Evolutionary conservation across 2,888 invertebrate genomes (phyloP).

Genomic region (Eupithecia subfuscata): DNA sequence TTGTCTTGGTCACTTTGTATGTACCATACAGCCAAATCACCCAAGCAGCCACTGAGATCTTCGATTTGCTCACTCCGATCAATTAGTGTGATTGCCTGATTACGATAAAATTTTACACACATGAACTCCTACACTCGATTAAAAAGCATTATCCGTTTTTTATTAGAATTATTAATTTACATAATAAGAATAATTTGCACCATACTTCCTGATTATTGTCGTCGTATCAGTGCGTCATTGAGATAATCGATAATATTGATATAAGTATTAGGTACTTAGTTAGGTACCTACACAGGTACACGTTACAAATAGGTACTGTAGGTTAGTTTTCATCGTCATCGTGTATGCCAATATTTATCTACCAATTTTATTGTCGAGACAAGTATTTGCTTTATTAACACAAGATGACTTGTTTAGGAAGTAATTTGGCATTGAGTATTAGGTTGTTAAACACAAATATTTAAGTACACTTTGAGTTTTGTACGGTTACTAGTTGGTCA

Average conservation of each 20-base stretch:
- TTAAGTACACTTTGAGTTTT: not conserved
- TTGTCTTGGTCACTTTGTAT: no score
- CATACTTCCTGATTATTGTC: not conserved
- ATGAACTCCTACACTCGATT: no score
- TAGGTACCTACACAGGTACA: not conserved
- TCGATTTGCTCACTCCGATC: no score
- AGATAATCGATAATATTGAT: not conserved
- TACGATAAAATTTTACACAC: no score
- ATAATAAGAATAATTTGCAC: not conserved
- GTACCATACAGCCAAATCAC: no score
- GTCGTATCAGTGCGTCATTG: not conserved
- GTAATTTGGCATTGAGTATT: constrained; percentile 1
- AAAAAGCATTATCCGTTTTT: no score
- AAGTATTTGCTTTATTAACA: not conserved
- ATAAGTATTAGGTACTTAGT: not conserved
- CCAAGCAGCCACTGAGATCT: no score
- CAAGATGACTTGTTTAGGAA: constrained; percentile 3
- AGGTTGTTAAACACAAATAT: not conserved
- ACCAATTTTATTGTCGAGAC: not conserved
- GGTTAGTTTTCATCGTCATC: not conserved
- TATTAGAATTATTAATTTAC: no score
- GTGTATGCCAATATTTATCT: not conserved
- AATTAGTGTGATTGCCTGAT: no score
- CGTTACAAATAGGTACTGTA: not conserved
- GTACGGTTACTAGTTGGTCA: no score